These are phyloP conservation scores for Bambusicola thoracicus DNA, from an alignment of 2,113 vertebrate genomes.

Conservation along the genomic window DNA sequence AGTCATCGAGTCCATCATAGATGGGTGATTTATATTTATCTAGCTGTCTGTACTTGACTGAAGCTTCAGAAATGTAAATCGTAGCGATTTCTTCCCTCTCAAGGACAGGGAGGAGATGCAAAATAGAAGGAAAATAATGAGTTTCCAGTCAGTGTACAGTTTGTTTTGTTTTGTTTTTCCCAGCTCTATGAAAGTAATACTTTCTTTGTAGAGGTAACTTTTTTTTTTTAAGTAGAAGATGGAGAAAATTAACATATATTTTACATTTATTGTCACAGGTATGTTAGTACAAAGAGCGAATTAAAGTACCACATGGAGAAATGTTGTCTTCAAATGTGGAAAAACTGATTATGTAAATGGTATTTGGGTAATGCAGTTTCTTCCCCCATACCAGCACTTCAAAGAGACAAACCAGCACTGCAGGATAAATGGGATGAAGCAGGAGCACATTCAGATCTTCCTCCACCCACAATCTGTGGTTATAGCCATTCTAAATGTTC, in stretches of 20 bases:
- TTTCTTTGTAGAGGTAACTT: not conserved
- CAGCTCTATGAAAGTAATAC: not conserved
- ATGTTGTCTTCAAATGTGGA: slow-evolving; percentile 7
- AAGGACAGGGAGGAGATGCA: not conserved
- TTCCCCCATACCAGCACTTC: slow-evolving; percentile 55
- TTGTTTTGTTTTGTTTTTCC: not conserved
- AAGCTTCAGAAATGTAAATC: not conserved
- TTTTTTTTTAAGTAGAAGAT: not conserved
- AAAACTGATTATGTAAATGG: slow-evolving; percentile 61
- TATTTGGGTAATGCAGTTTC: slow-evolving; percentile 56
- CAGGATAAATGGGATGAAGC: slow-evolving; percentile 43
- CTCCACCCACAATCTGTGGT: not conserved
- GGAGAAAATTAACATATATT: not conserved
- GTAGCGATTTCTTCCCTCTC: not conserved
- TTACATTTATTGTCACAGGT: not conserved
- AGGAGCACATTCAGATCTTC: slow-evolving; percentile 19
- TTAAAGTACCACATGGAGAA: slow-evolving; percentile 16
- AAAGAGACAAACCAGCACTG: slow-evolving; percentile 28
- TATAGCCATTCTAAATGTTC: slow-evolving; percentile 44
- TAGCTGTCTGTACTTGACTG: not conserved
- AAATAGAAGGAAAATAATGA: not conserved
- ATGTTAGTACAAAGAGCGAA: not conserved
- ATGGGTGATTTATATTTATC: not conserved
- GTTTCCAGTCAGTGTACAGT: not conserved
- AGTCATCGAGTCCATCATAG: not conserved